These are phyloP conservation scores for Platycnemis pennipes DNA, from an alignment of 2,888 invertebrate genomes.

Conservation along the genomic window DNA sequence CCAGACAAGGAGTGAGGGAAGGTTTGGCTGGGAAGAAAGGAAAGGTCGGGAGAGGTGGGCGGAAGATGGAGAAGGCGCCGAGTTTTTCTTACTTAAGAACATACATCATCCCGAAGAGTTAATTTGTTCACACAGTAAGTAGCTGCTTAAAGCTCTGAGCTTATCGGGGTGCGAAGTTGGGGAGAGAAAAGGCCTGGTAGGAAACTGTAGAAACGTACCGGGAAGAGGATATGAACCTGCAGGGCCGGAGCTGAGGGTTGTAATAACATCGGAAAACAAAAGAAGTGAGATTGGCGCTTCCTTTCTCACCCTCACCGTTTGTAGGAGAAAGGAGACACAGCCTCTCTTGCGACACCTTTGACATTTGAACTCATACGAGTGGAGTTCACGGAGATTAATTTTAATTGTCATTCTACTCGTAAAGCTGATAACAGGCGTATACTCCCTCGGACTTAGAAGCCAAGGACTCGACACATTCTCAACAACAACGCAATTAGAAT, in stretches of 20 bases:
- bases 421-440: too few species aligned
- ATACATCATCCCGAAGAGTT: slow-evolving; percentile 48
- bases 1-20: not conserved
- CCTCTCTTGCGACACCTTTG: not conserved
- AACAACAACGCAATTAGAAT: too few species aligned
- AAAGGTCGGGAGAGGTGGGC: not conserved
- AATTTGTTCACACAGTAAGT: slow-evolving; percentile 39
- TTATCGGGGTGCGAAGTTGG: not conserved
- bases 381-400: not conserved
- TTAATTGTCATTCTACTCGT: not conserved
- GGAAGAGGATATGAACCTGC: not conserved
- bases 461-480: too few species aligned
- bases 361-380: not conserved
- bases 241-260: too few species aligned
- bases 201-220: not conserved
- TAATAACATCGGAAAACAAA: not conserved
- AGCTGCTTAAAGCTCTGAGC: slow-evolving; percentile 27
- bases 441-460: too few species aligned
- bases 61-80: not conserved
- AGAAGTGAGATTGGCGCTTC: not conserved
- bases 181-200: not conserved
- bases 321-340: not conserved
- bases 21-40: not conserved
- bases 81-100: slow-evolving; percentile 16
- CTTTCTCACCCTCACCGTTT: not conserved